phyloP scores from a whole-genome alignment of 1,140 invertebrate species.

The Ooceraea biroi region DNA sequence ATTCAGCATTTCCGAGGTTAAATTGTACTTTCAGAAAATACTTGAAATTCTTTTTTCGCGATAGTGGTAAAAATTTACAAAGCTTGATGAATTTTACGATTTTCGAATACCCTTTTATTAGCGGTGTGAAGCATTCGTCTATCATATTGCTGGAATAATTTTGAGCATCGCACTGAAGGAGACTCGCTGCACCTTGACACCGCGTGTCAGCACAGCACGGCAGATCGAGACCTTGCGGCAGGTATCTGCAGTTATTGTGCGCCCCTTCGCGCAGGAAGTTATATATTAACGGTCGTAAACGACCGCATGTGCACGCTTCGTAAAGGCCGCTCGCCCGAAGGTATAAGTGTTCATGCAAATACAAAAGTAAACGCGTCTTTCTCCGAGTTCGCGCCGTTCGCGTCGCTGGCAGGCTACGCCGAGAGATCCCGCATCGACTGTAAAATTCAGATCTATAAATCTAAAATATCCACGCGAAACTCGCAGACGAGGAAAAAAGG shows the following conservation, averaged over 20 bases:
- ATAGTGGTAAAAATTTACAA: neutral
- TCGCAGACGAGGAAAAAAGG: conserved; percentile 3
- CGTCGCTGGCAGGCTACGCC: conserved; percentile 33
- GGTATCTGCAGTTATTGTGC: conserved; percentile 80
- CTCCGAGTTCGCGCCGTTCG: conserved; percentile 48
- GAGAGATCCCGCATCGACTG: conserved; percentile 9
- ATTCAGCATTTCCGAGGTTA: neutral
- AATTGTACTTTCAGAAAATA: neutral
- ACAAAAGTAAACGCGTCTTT: conserved; percentile 72
- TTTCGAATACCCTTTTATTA: neutral
- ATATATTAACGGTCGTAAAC: conserved; percentile 79
- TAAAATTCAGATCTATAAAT: conserved; percentile 45
- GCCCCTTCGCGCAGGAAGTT: conserved; percentile 78
- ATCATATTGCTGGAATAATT: conserved; percentile 1
- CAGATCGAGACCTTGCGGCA: conserved; percentile 76
- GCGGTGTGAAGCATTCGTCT: neutral
- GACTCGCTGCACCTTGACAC: neutral
- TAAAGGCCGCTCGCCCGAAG: conserved; percentile 59
- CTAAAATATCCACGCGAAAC: conserved; percentile 13
- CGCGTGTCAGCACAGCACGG: conserved; percentile 42
- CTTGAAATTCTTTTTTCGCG: neutral
- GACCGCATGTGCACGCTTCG: conserved; percentile 56
- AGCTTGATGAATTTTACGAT: neutral
- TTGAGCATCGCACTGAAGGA: neutral
- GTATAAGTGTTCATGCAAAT: conserved; percentile 75